Base-by-base conservation (phyloP, 2,888 invertebrate genomes). In the Noctua comes region DNA sequence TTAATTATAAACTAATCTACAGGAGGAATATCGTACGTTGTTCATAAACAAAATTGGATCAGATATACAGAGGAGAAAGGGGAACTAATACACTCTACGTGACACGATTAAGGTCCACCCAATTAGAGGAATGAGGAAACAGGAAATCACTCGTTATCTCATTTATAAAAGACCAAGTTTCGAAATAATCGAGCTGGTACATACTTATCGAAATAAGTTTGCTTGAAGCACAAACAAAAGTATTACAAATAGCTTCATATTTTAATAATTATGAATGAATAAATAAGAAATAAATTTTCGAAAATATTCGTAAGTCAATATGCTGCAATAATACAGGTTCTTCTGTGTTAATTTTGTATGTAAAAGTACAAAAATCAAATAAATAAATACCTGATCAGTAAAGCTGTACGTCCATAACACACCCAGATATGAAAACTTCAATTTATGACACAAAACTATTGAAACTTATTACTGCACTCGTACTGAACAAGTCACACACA, bases 331-430 rank as follows among this genome's bases (percentile, higher is more conserved):
- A n/a, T 21, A 68, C 4, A 24, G 5, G 0, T 2, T n/a, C 11
- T 8, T n/a, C 10, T 31, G 3, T 10, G 11, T 18, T 13, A 16
- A 40, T 79, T 27, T 2, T 51, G 1, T n/a, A n/a, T 16, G 4
- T 4, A 13, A 71, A 73, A 70, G 0, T 59, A 51, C 0, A 27
- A 71, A 27, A 84, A 82, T 75, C 68, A 77, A 79, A 65, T 62
- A 70, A 48, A 65, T 73, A 74, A 72, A 86, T 88, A 88, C 88
- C 88, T 88, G 80, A 68, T 84, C 72, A 88, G 77, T 48, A 31
- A 43, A 51, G 72, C 76, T 71, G 73, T 83, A 81, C 77, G 71
- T 82, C 31, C 78, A 66, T 76, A 82, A 74, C 88, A 88, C 88
- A 85, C 86, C 84, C 84, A 73, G 72, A 68, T 70, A 76, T 69